Evolutionary conservation across 2,797 vertebrate genomes (phyloP), one percentile per base, ranked within the genome.

Genomic region (Lepus oiostolus): DNA sequence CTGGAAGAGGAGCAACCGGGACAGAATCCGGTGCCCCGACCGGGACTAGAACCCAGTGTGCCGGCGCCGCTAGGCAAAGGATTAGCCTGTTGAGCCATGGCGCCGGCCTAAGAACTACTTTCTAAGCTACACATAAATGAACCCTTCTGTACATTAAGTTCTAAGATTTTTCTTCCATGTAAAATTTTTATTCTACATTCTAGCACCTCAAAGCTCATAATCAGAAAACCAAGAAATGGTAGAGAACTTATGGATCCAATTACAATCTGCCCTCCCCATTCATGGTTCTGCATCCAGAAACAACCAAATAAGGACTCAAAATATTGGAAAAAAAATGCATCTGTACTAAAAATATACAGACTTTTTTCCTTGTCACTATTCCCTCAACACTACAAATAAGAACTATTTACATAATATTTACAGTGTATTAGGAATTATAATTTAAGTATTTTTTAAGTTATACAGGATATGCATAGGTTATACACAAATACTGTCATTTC

Each of bases 141-240:
- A 92, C 22, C 0, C 16, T 82, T 87, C 32, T 30, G 30, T 71
- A 77, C 50, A 19, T n/a, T 86, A 83, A 63, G 11, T 77, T 77
- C 42, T 86, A 71, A 76, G 42, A 50, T 72, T 83, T 70, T 95
- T 87, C 71, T 87, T 90, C 17, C 24, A 72, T 30, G 35, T 90
- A 63, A 93, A 60, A 83, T 47, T 47, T 47, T 47, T 47, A 8
- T 47, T 47, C 42, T 47, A 47, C 87, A 90, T 21, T 58, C 54
- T 58, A 82, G 32, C 17, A 86, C 35, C 81, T 92, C 42, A 70
- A 74, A 28, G 32, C 28, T 9, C 17, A 76, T 81, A 26, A 76
- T 77, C 35, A 63, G 68, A 81, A 93, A 68, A 32, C 28, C 28
- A 90, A 62, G 63, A 93, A 77, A 80, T 0, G 10, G 67, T n/a